Conservation (phyloP, 1,140 invertebrate genomes). For the Lanistes nyassanus region DNA sequence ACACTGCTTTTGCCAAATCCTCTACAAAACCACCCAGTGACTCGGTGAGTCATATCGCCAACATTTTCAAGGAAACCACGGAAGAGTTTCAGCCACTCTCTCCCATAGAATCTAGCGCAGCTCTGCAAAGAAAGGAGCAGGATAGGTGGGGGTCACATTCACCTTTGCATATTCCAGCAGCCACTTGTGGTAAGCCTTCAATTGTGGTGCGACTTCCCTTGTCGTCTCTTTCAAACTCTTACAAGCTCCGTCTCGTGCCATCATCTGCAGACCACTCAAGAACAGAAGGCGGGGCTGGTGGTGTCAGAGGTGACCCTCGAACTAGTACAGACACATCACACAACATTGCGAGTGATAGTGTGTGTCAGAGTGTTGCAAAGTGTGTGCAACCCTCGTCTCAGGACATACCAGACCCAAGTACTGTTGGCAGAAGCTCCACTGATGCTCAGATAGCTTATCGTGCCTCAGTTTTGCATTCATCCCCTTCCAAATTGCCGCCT, state of each 20-base stretch:
- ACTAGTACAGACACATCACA: no score
- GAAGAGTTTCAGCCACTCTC: conserved; percentile 4
- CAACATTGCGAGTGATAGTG: no score
- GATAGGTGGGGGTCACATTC: not conserved
- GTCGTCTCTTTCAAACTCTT: no score
- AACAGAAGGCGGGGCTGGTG: no score
- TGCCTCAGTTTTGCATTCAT: not conserved
- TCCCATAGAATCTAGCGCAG: not conserved
- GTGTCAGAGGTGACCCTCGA: no score
- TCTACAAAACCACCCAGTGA: not conserved
- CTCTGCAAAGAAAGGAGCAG: not conserved
- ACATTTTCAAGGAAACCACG: not conserved
- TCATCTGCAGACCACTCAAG: no score
- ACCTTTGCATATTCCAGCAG: not conserved
- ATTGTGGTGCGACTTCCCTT: conserved; percentile 7
- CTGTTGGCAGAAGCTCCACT: not conserved
- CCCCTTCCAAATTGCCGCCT: not conserved
- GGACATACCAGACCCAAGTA: not conserved
- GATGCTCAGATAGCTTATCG: not conserved
- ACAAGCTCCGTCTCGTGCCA: no score
- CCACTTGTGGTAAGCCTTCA: conserved; percentile 16
- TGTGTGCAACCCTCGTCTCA: no score
- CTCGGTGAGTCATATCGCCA: conserved; percentile 1
- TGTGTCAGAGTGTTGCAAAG: no score
- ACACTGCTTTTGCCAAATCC: not conserved